Conservation (phyloP, 2,888 invertebrate species). For the Trissoscelio sp. region DNA sequence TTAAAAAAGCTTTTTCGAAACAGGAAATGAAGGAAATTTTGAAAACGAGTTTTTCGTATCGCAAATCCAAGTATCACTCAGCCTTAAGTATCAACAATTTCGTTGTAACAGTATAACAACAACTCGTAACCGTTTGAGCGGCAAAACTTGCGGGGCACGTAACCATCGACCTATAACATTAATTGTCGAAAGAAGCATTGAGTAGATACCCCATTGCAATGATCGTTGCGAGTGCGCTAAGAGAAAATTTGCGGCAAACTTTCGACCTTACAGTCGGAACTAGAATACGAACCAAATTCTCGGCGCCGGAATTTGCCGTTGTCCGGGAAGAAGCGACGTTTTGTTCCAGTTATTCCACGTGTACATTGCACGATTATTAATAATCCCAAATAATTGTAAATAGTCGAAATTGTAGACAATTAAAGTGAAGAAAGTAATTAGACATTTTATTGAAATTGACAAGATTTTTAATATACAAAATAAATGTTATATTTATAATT, state of each 20-base stretch:
- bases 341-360: conserved; percentile 36
- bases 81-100: conserved; percentile 11
- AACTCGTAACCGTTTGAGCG: conserved; percentile 28
- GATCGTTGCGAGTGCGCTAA: conserved; percentile 9
- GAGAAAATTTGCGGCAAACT: conserved; percentile 50
- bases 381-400: conserved; percentile 26
- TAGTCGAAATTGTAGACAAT: no score
- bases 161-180: conserved; percentile 47
- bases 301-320: conserved; percentile 11
- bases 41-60: no score
- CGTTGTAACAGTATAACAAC: not conserved
- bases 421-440: no score
- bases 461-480: no score
- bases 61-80: conserved; percentile 1
- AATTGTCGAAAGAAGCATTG: conserved; percentile 61
- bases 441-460: no score
- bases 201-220: conserved; percentile 37
- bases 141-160: conserved; percentile 41
- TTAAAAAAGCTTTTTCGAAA: no score
- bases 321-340: conserved; percentile 1
- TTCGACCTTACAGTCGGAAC: conserved; percentile 49
- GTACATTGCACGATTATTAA: conserved; percentile 28
- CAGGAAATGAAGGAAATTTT: no score
- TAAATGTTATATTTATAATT: no score
- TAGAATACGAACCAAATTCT: conserved; percentile 42